These are phyloP conservation scores for Andrena camellia DNA, from an alignment of 2,888 invertebrate species.

Conservation along the genomic window DNA sequence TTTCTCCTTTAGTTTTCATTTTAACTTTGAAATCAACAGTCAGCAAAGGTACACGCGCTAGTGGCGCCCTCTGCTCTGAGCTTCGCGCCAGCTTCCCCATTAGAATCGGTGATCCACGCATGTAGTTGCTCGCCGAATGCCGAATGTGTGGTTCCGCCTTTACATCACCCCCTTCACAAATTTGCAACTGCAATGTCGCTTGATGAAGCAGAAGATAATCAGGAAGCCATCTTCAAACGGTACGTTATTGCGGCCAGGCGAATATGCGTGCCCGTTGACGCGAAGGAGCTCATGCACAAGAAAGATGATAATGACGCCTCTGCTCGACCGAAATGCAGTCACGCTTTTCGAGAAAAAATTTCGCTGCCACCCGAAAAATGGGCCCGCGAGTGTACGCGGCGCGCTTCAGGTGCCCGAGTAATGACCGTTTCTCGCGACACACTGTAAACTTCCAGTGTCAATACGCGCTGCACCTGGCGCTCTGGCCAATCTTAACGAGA, in stretches of 20 bases:
- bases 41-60: too few relatives aligned
- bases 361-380: constrained; percentile 22
- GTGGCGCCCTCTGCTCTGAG: too few relatives aligned
- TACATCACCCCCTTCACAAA: background rate
- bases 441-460: constrained; percentile 67
- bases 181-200: background rate
- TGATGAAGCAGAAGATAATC: background rate
- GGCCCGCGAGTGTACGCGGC: constrained; percentile 31
- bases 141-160: too few relatives aligned
- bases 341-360: constrained; percentile 61
- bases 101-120: too few relatives aligned
- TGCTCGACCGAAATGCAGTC: constrained; percentile 56
- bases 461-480: constrained; percentile 63
- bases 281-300: constrained; percentile 49
- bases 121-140: too few relatives aligned
- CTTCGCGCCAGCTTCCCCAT: too few relatives aligned
- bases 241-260: background rate
- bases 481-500: constrained; percentile 57
- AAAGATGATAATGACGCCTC: constrained; percentile 64
- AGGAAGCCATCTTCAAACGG: background rate
- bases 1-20: too few relatives aligned
- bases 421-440: constrained; percentile 60
- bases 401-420: constrained; percentile 65
- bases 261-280: constrained; percentile 49
- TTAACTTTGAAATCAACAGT: too few relatives aligned